These are phyloP conservation scores for Brenthis ino DNA, from an alignment of 2,888 invertebrate species.

Conservation along the genomic window DNA sequence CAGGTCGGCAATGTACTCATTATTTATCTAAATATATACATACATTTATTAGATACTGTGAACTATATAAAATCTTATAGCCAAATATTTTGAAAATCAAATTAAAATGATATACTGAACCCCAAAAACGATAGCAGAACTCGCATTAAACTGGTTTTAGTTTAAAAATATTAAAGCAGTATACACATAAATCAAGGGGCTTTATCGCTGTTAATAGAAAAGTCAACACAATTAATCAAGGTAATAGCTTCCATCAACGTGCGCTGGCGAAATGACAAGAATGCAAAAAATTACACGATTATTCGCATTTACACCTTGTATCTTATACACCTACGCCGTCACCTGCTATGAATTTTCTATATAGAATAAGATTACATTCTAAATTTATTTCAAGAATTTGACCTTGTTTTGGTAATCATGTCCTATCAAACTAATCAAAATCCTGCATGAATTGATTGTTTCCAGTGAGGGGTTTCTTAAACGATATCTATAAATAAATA, in stretches of 20 bases:
- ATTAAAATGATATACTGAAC: too few relatives aligned
- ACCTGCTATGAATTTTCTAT: slow-evolving; percentile 15
- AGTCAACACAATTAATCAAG: slow-evolving; percentile 31
- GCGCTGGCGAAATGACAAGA: slow-evolving; percentile 34
- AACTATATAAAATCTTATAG: too few relatives aligned
- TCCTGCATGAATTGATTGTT: too few relatives aligned
- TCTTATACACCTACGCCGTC: slow-evolving; percentile 19
- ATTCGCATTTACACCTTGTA: slow-evolving; percentile 22
- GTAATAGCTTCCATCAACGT: slow-evolving; percentile 30
- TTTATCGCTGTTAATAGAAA: slow-evolving; percentile 19
- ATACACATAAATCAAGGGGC: slow-evolving; percentile 23
- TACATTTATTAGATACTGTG: too few relatives aligned
- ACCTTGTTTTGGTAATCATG: too few relatives aligned
- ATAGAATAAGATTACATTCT: not conserved
- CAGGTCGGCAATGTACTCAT: too few relatives aligned
- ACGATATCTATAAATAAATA: too few relatives aligned
- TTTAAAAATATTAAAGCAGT: slow-evolving; percentile 6
- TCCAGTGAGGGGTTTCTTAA: too few relatives aligned
- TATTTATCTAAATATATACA: too few relatives aligned
- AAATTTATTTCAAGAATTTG: not conserved
- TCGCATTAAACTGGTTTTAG: slow-evolving; percentile 17
- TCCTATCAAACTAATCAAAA: too few relatives aligned
- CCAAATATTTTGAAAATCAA: too few relatives aligned
- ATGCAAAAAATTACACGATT: slow-evolving; percentile 25
- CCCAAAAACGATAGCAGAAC: too few relatives aligned